Evolutionary conservation across 2,888 invertebrate species (phyloP), one percentile per base, ranked within the genome.

Genomic region (Ashinkailepas kermadecensis): DNA sequence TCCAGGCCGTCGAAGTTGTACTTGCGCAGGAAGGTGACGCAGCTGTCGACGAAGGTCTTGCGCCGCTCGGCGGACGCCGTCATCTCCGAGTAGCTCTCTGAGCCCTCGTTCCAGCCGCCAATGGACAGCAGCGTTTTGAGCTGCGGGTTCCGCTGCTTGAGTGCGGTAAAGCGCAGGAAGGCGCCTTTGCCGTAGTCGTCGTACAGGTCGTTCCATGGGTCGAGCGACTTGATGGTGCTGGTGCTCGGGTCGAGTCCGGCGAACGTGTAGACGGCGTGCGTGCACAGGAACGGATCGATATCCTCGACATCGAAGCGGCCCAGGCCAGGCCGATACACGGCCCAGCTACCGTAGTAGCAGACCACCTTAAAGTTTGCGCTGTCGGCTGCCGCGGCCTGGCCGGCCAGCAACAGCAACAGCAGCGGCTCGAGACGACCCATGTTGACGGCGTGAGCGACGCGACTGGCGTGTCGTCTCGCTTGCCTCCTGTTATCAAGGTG

Each of bases 191-290:
- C 92, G 86, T 89, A 89, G 84, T 91, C 88, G 80, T 92, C 91
- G 39, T 91, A 89, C 4, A 92, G 86, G 85, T 94, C 94, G 81
- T 91, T 87, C 83, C 86, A 87, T 15, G 86, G 85, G 82, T 87
- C 87, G n/a, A 87, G 83, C 15, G 70, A 70, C 25, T 25, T 25
- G 23, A 86, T 86, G 82, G 83, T 87, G 1, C 78, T 80, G 64
- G 91, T 91, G 78, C 89, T 87, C 0, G 86, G 82, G 67, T 89
- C 87, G 15, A 94, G 88, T 0, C 93, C 94, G 58, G 91, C 90
- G 86, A 95, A 95, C 0, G 92, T 88, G 86, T 94, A 95, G 21
- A 94, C 90, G 78, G 93, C 82, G 86, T 95, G 94, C 0, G 94
- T 94, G 86, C 94, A 95, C 0, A 93, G 87, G 13, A 87, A 87